Evolutionary conservation across 2,113 vertebrate genomes (phyloP).

Genomic region (Chroicocephalus ridibundus): DNA sequence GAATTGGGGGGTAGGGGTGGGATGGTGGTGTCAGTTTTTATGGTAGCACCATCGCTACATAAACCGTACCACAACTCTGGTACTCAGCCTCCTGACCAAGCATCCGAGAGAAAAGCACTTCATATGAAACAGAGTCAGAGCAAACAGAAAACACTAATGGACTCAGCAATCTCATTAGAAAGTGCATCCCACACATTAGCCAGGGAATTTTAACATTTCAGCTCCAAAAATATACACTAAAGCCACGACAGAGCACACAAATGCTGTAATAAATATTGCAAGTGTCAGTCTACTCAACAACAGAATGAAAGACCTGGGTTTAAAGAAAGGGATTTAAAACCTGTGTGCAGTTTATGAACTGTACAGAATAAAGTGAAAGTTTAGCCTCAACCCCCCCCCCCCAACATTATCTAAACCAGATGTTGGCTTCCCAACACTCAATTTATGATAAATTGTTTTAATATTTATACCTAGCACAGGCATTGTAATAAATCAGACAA

Average conservation of each 20-base stretch:
- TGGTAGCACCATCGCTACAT: background rate
- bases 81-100: background rate
- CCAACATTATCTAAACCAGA: constrained; percentile 65
- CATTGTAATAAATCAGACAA: constrained; percentile 46
- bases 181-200: background rate
- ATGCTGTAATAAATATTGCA: background rate
- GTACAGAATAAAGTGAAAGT: constrained; percentile 32
- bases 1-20: background rate
- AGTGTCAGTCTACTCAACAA: background rate
- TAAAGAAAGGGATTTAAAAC: constrained; percentile 27
- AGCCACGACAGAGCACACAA: background rate
- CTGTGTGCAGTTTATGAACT: constrained; percentile 34
- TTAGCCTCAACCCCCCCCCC: background rate
- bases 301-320: background rate
- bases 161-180: background rate
- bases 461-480: constrained; percentile 55
- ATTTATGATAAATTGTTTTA: constrained; percentile 57
- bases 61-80: background rate
- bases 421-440: constrained; percentile 43
- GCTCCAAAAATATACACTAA: background rate
- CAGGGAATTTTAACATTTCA: background rate
- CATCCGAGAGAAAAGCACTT: background rate
- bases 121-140: background rate
- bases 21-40: background rate
- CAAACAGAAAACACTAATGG: background rate